These are phyloP conservation scores for Hybognathus amarus DNA, from an alignment of 2,797 vertebrate species.

Conservation along the genomic window DNA sequence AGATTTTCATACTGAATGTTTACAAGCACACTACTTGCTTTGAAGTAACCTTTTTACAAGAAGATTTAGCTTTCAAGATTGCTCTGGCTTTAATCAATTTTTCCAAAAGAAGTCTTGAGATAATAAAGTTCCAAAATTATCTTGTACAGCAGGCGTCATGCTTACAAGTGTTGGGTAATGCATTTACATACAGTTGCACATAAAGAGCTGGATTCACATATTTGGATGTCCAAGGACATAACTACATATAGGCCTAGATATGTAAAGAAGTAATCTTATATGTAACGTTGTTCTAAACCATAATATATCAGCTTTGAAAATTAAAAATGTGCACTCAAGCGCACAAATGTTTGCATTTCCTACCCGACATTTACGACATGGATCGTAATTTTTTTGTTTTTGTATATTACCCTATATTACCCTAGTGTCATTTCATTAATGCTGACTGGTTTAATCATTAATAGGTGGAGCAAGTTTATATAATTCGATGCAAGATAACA, in stretches of 20 bases:
- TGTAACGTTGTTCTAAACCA: no score
- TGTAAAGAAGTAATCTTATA: not conserved
- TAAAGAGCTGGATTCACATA: not conserved
- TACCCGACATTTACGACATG: no score
- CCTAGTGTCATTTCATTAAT: not conserved
- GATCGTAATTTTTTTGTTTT: no score
- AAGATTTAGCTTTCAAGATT: not conserved
- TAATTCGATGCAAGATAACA: not conserved
- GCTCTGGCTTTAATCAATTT: slow-evolving; percentile 2
- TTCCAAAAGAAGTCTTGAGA: not conserved
- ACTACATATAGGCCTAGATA: not conserved
- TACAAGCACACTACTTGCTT: not conserved
- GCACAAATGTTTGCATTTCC: no score
- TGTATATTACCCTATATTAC: no score
- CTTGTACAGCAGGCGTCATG: not conserved
- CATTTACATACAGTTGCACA: not conserved
- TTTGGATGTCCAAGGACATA: not conserved
- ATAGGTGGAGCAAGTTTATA: not conserved
- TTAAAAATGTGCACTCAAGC: no score
- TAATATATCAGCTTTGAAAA: no score
- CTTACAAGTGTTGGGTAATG: not conserved
- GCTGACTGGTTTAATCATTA: not conserved
- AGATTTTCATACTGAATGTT: not conserved
- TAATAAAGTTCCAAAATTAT: not conserved
- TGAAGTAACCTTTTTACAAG: not conserved